Percentiles rank a stretch among this genome's conserved stretches.
Evolutionary conservation across 2,888 invertebrate genomes (phyloP).

Genomic region (Lepidonotus clava): DNA sequence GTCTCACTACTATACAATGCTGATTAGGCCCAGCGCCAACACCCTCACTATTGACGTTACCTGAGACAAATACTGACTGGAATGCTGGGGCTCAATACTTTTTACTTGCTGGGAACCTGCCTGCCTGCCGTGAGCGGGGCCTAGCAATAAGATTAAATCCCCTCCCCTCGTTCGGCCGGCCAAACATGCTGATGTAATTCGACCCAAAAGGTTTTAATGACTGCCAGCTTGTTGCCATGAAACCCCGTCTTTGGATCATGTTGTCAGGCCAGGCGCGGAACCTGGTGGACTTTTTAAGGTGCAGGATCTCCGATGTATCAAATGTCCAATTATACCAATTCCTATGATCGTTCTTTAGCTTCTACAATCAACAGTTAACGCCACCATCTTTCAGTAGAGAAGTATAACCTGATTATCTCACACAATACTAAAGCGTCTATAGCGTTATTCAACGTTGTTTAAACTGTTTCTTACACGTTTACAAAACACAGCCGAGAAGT

Average conservation of each 20-base stretch:
- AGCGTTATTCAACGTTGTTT: too few species aligned
- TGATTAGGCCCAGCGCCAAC: constrained; percentile 10
- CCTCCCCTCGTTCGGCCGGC: background rate
- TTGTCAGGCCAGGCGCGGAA: background rate
- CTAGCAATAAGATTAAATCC: background rate
- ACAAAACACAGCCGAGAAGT: too few species aligned
- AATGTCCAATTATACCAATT: constrained; percentile 19
- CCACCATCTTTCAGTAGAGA: background rate
- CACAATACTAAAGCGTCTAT: too few species aligned
- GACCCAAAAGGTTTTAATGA: background rate
- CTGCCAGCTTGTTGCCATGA: background rate
- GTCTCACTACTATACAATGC: too few species aligned
- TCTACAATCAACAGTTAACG: background rate
- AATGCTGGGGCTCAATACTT: constrained; percentile 2
- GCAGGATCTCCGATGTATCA: background rate
- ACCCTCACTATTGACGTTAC: constrained; percentile 35
- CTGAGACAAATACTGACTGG: constrained; percentile 11
- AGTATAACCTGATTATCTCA: too few species aligned
- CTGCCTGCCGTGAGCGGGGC: background rate
- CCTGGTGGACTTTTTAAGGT: background rate
- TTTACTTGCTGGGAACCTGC: background rate
- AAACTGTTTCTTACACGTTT: too few species aligned
- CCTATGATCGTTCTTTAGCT: background rate
- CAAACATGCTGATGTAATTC: constrained; percentile 20
- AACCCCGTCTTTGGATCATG: background rate